phyloP scores from a whole-genome alignment of 1,140 invertebrate genomes.

The Sycobia sp. region DNA sequence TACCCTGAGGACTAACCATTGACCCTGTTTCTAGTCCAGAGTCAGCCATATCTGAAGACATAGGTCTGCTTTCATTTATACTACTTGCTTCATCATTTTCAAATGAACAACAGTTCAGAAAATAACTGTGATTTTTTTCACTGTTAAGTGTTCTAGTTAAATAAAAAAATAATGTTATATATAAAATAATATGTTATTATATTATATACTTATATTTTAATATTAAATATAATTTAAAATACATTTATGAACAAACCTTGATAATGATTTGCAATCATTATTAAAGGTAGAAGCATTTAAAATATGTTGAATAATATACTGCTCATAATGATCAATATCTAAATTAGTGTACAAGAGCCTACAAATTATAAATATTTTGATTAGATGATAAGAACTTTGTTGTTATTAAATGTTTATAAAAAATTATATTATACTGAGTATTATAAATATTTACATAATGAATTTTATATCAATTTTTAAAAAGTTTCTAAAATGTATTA shows the following conservation, averaged over 20 bases:
- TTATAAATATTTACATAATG: too few species aligned
- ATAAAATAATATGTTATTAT: too few species aligned
- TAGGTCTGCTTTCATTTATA: conserved; percentile 37
- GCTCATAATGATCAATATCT: conserved; percentile 47
- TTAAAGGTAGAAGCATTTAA: conserved; percentile 36
- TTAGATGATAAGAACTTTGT: too few species aligned
- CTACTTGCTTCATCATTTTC: conserved; percentile 37
- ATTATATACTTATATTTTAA: too few species aligned
- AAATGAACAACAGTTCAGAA: conserved; percentile 34
- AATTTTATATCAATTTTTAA: too few species aligned
- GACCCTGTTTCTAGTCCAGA: conserved; percentile 66
- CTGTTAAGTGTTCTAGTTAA: neutral
- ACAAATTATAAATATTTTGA: conserved; percentile 34
- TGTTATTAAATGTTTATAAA: too few species aligned
- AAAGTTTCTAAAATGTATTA: too few species aligned
- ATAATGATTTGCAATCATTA: neutral
- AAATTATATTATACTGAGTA: too few species aligned
- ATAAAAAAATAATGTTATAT: conserved; percentile 27
- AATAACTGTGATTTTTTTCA: neutral
- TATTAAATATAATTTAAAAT: too few species aligned
- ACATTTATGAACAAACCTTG: conserved; percentile 38
- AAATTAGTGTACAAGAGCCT: conserved; percentile 55
- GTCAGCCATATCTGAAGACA: conserved; percentile 62
- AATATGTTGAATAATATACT: conserved; percentile 46
- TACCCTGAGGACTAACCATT: conserved; percentile 58